These are phyloP conservation scores for Acronicta leporina DNA, from an alignment of 2,888 invertebrate species.

Conservation along the genomic window DNA sequence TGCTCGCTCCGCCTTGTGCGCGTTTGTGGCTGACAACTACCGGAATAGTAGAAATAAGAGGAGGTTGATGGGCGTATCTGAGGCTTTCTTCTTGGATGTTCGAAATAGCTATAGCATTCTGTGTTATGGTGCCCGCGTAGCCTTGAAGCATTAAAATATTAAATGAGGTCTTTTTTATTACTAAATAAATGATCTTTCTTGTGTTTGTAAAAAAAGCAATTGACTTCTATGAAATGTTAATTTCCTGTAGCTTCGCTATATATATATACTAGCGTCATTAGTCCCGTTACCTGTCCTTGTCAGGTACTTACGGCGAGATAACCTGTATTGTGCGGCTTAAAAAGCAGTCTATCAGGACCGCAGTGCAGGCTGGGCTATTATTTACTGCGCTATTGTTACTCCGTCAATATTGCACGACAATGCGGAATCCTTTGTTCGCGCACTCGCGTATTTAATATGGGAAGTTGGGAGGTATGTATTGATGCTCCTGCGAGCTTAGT, in stretches of 20 bases:
- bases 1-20: constrained; percentile 47
- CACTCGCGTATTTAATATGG: constrained; percentile 53
- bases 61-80: constrained; percentile 39
- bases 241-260: constrained; percentile 14
- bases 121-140: background rate
- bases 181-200: too few species aligned
- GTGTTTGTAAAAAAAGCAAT: constrained; percentile 21
- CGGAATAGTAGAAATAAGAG: constrained; percentile 45
- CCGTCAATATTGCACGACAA: constrained; percentile 52
- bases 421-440: constrained; percentile 55
- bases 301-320: constrained; percentile 24
- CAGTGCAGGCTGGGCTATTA: constrained; percentile 38
- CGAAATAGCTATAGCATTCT: background rate
- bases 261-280: constrained; percentile 26
- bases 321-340: constrained; percentile 41
- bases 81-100: constrained; percentile 11
- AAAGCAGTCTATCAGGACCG: constrained; percentile 47
- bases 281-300: constrained; percentile 31
- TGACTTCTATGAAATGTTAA: constrained; percentile 8
- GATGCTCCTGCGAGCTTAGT: constrained; percentile 15
- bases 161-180: too few species aligned
- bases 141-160: too few species aligned
- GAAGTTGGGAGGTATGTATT: constrained; percentile 40
- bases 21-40: constrained; percentile 54
- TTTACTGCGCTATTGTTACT: constrained; percentile 45